Evolutionary conservation across 2,113 vertebrate species (phyloP).

Genomic region (Rhinopomastus cyanomelas): DNA sequence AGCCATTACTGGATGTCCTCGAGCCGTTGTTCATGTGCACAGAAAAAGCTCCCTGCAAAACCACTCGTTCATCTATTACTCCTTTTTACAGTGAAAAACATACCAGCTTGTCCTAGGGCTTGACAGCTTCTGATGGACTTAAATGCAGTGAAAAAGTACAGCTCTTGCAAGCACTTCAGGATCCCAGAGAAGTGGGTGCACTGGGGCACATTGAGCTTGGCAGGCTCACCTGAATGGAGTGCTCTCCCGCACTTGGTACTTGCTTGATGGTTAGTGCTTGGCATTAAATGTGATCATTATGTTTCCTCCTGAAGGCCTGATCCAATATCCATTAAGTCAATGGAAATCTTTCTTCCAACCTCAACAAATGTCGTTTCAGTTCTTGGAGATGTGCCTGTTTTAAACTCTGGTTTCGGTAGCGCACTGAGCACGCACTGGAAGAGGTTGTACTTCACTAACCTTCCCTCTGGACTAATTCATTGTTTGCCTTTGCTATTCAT

Average conservation of each 20-base stretch:
- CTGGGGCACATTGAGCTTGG: conserved; percentile 40
- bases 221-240: neutral
- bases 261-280: neutral
- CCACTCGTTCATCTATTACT: neutral
- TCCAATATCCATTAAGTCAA: neutral
- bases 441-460: neutral
- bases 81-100: conserved; percentile 13
- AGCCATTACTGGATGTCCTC: neutral
- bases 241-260: neutral
- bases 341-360: neutral
- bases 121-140: conserved; percentile 31
- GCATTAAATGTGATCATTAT: neutral
- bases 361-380: neutral
- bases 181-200: neutral
- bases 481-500: neutral
- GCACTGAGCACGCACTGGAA: neutral
- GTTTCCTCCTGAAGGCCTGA: neutral
- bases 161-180: conserved; percentile 37
- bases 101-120: conserved; percentile 16
- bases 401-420: neutral
- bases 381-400: neutral
- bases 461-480: neutral
- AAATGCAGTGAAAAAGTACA: neutral
- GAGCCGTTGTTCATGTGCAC: neutral
- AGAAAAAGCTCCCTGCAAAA: neutral